Evolutionary conservation across 2,797 vertebrate genomes (phyloP), one percentile per base, ranked within the genome.

Genomic region (Limnodromus scolopaceus): DNA sequence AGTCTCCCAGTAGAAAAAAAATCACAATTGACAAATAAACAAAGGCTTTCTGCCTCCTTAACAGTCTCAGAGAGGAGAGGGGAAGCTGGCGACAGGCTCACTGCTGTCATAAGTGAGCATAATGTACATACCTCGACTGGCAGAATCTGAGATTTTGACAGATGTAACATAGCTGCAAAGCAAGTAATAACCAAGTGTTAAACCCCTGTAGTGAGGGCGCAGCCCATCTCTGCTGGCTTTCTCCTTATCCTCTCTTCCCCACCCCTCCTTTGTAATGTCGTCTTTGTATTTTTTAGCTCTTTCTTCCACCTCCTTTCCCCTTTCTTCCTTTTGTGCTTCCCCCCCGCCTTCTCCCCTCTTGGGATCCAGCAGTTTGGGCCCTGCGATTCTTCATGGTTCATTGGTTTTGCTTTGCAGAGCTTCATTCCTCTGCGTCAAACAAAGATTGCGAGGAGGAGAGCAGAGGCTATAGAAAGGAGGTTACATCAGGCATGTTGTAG

Each of bases 121-220:
- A 79, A 92, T 77, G 49, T 77, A 95, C 96, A 95, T 80, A 95
- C 65, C 54, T 84, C 17, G 22, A 86, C 96, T 95, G 90, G 78
- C 81, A 91, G 81, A 89, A 92, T 81, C 57, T 55, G 82, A 91
- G 78, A 90, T 95, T 95, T 88, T 96, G 95, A 96, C 94, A 96
- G 92, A 94, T 92, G 84, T 89, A 94, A 95, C 76, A 43, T 91
- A 92, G 78, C 95, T 82, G 94, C 88, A 95, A 93, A 95, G 93
- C 92, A 93, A 96, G 86, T 89, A 94, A 95, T 95, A 94, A 96
- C 87, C 1, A 1, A 74, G 91, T 75, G 87, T 63, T 93, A 95
- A 95, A 86, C 70, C 89, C 86, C 92, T 0, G 10, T 25, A 53
- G 95, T 2, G 74, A 96, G 81, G 81, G 84, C 5, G 0, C 82